Evolutionary conservation across 2,888 invertebrate species (phyloP).

Genomic region (Tipula unca): DNA sequence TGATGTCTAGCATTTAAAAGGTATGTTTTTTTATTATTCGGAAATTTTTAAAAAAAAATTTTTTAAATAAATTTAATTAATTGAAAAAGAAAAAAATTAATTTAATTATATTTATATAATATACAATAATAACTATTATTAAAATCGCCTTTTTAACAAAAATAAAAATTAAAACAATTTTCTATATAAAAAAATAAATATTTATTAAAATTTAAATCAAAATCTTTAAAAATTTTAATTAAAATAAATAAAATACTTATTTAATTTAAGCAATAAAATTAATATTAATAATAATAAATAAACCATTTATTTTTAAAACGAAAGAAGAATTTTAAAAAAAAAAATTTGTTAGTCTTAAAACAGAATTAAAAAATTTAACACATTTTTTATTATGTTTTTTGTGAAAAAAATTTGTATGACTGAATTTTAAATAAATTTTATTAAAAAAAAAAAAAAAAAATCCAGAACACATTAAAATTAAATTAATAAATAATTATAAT

Average conservation of each 20-base stretch:
- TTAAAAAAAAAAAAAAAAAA: background rate
- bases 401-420: background rate
- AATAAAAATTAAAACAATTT: background rate
- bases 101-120: background rate
- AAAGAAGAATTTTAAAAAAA: background rate
- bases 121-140: background rate
- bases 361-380: background rate
- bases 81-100: background rate
- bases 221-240: background rate
- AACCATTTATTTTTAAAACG: background rate
- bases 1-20: conserved; percentile 34
- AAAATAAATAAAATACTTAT: background rate
- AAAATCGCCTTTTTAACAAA: conserved; percentile 8
- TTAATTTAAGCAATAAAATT: background rate
- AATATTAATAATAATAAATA: background rate
- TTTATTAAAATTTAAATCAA: background rate
- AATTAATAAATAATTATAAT: background rate
- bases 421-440: background rate
- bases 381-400: background rate
- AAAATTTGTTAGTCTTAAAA: background rate
- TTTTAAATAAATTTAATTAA: conserved; percentile 10
- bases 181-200: background rate
- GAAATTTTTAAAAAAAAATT: conserved; percentile 16
- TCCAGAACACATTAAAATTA: background rate
- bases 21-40: conserved; percentile 17